Base-by-base conservation (phyloP, 2,888 invertebrate species). In the Epinotia bilunana region DNA sequence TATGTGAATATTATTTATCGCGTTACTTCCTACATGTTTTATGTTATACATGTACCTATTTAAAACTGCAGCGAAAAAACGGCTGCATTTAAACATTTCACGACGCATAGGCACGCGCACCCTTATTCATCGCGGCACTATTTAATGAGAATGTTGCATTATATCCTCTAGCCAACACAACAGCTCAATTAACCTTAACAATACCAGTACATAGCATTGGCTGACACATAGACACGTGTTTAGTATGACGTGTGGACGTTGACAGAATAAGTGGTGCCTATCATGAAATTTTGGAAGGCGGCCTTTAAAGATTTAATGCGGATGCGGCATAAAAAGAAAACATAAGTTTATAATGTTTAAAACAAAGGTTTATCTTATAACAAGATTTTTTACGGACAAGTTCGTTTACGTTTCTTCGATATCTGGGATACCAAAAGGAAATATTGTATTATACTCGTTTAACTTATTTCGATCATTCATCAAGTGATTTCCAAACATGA, bases 1-100 rank as follows among this genome's bases (percentile, higher is more conserved):
- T 79, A 77, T 74, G 61, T 58, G 75, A 78, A 78, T 72, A 73
- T 76, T 76, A 76, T 74, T 76, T 74, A 76, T 71, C 73, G 70
- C 70, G 53, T 70, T 68, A 77, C 78, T 82, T 81, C 82, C 82
- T 81, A 67, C 65, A 75, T 74, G 60, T 74, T 72, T 72, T 72
- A 75, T 72, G 75, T 67, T 61, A 61, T n/a, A n/a, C n/a, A n/a
- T 39, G 53, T 61, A 61, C 53, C 75, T 72, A 75, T 72, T 75
- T 75, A 75, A 71, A 72, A 72, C 46, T 61, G 71, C 75, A 67
- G 61, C 20, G 71, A 61, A 72, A 67, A 60, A 74, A 64, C 18
- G 49, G 18, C 65, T 71, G 64, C 70, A 61, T 71, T 74, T 65
- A 71, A 74, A 74, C 64, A 46, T 60, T 60, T 58, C 49, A 39